These are phyloP conservation scores for Alectoris magna DNA, from an alignment of 2,797 vertebrate genomes.

Conservation along the genomic window DNA sequence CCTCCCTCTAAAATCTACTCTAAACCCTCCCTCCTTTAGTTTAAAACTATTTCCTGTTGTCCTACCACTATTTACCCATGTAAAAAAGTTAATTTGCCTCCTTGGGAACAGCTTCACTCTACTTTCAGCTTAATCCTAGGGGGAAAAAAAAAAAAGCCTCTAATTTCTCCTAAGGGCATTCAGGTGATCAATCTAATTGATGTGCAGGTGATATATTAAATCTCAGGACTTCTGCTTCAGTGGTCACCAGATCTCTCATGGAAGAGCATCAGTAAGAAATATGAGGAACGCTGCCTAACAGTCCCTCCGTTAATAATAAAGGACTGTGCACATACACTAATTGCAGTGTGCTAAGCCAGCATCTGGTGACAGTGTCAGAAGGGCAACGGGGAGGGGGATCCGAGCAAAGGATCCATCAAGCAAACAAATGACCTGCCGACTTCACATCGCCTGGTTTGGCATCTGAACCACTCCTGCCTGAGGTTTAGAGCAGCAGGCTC, in stretches of 20 bases:
- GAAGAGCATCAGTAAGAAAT: background rate
- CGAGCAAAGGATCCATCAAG: background rate
- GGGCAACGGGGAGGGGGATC: background rate
- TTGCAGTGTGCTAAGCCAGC: background rate
- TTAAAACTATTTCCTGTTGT: too few species aligned
- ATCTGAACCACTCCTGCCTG: background rate
- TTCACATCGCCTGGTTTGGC: background rate
- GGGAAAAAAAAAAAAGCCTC: background rate
- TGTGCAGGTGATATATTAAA: background rate
- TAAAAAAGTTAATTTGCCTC: too few species aligned
- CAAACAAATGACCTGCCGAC: background rate
- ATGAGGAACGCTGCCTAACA: accelerated
- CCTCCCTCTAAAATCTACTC: too few species aligned
- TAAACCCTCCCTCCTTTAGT: too few species aligned
- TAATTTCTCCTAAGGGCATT: background rate
- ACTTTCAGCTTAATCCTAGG: background rate
- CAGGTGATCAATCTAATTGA: background rate
- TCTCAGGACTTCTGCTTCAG: background rate
- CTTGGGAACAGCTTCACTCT: background rate
- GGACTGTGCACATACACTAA: background rate
- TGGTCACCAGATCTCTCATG: background rate
- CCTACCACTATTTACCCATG: too few species aligned
- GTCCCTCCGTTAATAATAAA: background rate
- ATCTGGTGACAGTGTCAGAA: background rate
- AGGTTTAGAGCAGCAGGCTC: accelerated